Evolutionary conservation across 2,113 vertebrate genomes (phyloP), one percentile per base, ranked within the genome.

Genomic region (Arothron firmamentum): DNA sequence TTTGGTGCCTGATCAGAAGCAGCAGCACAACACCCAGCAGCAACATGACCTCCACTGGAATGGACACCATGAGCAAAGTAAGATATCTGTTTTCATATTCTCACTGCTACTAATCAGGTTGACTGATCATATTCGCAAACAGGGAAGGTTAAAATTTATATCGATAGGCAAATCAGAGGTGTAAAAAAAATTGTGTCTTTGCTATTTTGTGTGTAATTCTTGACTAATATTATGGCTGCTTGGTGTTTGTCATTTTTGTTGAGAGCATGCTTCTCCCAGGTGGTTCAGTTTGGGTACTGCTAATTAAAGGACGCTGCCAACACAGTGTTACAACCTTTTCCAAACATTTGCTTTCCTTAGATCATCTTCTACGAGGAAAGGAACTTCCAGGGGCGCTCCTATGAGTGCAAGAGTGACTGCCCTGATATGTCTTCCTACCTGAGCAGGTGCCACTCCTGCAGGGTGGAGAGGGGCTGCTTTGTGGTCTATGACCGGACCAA

Each of bases 351-450:
- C n/a, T 13, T 17, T 47, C 15, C n/a, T 43, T 60, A 88, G 88
- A 87, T 89, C 57, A 56, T 67, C 65, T 90, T 90, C 81, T 90
- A 83, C 67, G 88, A 91, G 85, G 89, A 91, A 2, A 88, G 77
- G 75, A 90, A 90, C 85, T 89, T 90, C 82, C 81, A 86, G 79
- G 88, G 90, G 3, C 87, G 86, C 13, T 85, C 82, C 64, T 90
- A 88, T 52, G 90, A 91, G 77, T 88, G 86, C 79, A 82, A 67
- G 67, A 85, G 79, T 43, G 90, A 91, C 79, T 87, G 84, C 70
- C 49, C 85, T 6, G 87, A 90, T 71, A 78, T 91, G 80, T 67
- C 84, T 56, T 59, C 84, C 69, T 84, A 87, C 65, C 62, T 90
- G 70, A 91, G 28, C 84, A 20, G 41, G 83, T 89, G 87, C 59